A percentile compares a stretch with the other conserved stretches of the same genome.
Evolutionary conservation across 2,113 vertebrate species (phyloP).

Genomic region (Eidolon helvum): DNA sequence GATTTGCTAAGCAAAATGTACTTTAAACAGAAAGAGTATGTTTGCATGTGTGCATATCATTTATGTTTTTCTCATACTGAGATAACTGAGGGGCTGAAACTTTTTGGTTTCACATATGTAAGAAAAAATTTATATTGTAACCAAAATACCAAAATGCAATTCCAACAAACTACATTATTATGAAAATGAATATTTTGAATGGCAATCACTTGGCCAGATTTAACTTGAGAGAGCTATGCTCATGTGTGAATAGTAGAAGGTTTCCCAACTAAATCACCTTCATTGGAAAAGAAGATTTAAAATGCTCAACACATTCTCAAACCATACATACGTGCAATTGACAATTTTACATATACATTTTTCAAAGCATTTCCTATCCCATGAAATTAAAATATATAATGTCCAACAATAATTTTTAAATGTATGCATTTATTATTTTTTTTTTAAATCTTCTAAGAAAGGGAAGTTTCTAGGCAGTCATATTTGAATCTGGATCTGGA

Average conservation of each 20-base stretch:
- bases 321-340: not conserved
- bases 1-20: not conserved
- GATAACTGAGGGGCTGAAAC: not conserved
- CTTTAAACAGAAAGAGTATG: not conserved
- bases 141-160: constrained; percentile 16
- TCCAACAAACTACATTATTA: not conserved
- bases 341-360: not conserved
- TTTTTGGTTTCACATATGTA: not conserved
- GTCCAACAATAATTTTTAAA: not conserved
- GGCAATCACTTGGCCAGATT: not conserved
- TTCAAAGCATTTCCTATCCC: not conserved
- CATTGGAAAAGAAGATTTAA: not conserved
- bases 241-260: not conserved
- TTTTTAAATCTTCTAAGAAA: constrained; percentile 25
- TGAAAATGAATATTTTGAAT: not conserved
- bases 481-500: constrained; percentile 36
- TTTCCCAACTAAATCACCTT: constrained; percentile 19
- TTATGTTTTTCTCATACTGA: not conserved
- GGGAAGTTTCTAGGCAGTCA: not conserved
- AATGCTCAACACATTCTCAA: not conserved
- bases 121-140: not conserved
- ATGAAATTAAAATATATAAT: not conserved
- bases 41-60: not conserved
- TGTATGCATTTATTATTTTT: not conserved
- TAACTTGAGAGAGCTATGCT: not conserved